Evolutionary conservation across 2,797 vertebrate genomes (phyloP), one percentile per base, ranked within the genome.

Genomic region (Borostomias antarcticus): DNA sequence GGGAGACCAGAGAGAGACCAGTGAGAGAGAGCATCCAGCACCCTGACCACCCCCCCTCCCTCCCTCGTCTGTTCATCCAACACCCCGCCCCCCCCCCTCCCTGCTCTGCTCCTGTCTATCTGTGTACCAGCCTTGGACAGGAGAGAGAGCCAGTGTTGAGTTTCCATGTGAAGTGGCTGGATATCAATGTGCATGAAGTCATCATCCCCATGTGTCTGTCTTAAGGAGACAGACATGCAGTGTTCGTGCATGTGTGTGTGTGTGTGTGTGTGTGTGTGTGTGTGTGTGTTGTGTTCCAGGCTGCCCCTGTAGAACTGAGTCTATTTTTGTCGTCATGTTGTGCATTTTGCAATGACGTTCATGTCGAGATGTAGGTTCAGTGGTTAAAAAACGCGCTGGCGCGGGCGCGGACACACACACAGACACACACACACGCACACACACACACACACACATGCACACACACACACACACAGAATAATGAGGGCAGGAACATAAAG

Each of bases 151-250:
- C 29, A 71, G 70, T 62, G 62, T 76, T 32, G 48, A 50, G 64
- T 79, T 77, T 48, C 56, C 30, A 33, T 65, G 58, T 59, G 51
- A 75, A 64, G 54, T 21, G 2, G 32, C 64, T 81, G 62, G 66
- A 82, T 67, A 65, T 73, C 52, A 70, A 4, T 33, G 35, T 56
- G 64, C 32, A 78, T 76, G 72, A 78, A 76, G 64, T 78, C 62
- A 75, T 69, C 21, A 9, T 26, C 58, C 47, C n/a, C 58, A 65
- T 59, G 66, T 65, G 48, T 58, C 29, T 6, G 43, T 63, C 35
- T 81, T 71, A 50, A 62, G 48, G 45, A 68, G 51, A 72, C 19
- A 66, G 26, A 4, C 32, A 35, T 4, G 32, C 32, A 35, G 9
- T 10, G n/a, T n/a, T n/a, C n/a, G n/a, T n/a, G n/a, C n/a, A n/a